Percentiles rank a stretch among this genome's conserved stretches.
Conservation (phyloP, 2,113 vertebrate species). For the Dasyornis broadbenti region DNA sequence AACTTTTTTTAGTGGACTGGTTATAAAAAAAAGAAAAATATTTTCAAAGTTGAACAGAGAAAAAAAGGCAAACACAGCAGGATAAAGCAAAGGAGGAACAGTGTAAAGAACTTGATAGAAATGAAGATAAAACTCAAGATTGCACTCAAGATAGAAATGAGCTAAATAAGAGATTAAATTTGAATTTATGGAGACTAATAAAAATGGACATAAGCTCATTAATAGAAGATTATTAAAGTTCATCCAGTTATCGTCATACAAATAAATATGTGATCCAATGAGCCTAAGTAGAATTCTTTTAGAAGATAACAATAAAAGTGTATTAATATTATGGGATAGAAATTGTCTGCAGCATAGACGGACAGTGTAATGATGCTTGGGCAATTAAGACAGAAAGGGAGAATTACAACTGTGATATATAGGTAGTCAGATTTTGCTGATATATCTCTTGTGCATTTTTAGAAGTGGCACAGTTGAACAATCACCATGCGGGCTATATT, state of each 20-base stretch:
- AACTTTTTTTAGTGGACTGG: not conserved
- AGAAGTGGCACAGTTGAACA: not conserved
- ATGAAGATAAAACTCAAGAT: not conserved
- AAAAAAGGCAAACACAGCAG: not conserved
- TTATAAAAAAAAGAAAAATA: not conserved
- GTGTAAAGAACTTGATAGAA: not conserved
- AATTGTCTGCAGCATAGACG: not conserved
- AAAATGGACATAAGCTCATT: not conserved
- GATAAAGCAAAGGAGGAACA: not conserved
- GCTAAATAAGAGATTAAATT: not conserved
- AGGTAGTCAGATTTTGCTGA: not conserved
- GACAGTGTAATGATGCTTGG: not conserved
- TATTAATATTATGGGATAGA: not conserved
- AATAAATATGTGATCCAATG: not conserved
- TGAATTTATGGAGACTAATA: not conserved
- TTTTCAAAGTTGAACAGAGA: not conserved
- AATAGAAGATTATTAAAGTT: not conserved
- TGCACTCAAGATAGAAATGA: not conserved
- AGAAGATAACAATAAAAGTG: not conserved
- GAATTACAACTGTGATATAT: not conserved
- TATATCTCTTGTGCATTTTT: not conserved
- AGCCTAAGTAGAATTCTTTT: not conserved
- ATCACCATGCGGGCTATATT: accelerated
- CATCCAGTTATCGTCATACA: not conserved
- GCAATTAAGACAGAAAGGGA: not conserved